These are phyloP conservation scores for Rotaria sp. DNA, from an alignment of 2,888 invertebrate species.

Conservation along the genomic window DNA sequence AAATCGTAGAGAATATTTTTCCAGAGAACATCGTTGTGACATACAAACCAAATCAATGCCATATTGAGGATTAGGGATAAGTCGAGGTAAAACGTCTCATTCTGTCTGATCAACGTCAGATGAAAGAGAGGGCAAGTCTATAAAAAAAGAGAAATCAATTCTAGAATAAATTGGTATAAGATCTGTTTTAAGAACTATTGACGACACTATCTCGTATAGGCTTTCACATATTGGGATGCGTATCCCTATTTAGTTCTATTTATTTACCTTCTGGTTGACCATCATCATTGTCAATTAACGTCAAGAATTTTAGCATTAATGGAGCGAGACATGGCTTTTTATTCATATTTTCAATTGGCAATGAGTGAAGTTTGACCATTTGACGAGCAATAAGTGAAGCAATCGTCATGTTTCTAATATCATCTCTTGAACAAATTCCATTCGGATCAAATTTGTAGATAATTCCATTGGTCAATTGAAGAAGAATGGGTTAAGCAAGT, in stretches of 20 bases:
- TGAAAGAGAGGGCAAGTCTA: background rate
- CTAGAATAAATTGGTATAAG: too few relatives aligned
- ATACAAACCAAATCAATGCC: constrained; percentile 31
- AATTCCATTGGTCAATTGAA: constrained; percentile 42
- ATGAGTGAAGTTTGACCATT: background rate
- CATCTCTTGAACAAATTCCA: constrained; percentile 25
- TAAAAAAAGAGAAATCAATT: background rate
- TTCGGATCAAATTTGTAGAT: constrained; percentile 42
- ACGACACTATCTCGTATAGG: too few relatives aligned
- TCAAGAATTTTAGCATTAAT: background rate
- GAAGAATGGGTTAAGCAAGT: background rate
- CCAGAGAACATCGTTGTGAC: constrained; percentile 37
- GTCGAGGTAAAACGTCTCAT: background rate
- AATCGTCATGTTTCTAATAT: constrained; percentile 32
- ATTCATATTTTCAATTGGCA: background rate
- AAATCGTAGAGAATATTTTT: constrained; percentile 38
- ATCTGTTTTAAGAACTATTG: too few relatives aligned
- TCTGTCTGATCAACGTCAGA: background rate
- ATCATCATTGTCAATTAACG: background rate
- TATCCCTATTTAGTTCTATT: background rate
- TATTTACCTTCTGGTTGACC: background rate
- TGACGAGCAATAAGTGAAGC: background rate
- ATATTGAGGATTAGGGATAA: background rate
- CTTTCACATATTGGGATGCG: too few relatives aligned
- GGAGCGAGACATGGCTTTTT: background rate